phyloP scores from a whole-genome alignment of 2,888 invertebrate genomes.

The Cistogaster globosa region DNA sequence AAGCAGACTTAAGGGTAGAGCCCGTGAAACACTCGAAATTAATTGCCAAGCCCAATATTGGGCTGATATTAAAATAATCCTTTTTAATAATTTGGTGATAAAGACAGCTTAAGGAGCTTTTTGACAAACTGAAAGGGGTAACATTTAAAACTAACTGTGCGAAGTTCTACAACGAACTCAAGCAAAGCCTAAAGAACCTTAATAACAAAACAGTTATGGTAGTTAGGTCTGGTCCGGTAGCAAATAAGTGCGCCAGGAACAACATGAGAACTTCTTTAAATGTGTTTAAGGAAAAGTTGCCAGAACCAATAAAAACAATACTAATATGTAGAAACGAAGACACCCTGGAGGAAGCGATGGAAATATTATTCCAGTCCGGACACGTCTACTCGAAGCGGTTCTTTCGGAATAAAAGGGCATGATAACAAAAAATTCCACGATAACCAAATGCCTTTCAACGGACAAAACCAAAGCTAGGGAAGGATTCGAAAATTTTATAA shows the following conservation, averaged over 20 bases:
- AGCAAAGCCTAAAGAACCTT: background rate
- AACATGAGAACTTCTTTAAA: background rate
- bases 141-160: background rate
- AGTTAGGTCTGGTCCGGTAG: background rate
- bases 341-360: background rate
- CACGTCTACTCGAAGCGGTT: background rate
- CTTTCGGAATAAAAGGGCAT: slow-evolving; percentile 10
- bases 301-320: slow-evolving; percentile 14
- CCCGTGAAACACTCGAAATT: background rate
- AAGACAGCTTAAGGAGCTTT: background rate
- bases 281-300: background rate
- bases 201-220: background rate
- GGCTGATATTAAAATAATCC: background rate
- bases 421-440: background rate
- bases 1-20: background rate
- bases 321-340: background rate
- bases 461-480: background rate
- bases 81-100: background rate
- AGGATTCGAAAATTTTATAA: background rate
- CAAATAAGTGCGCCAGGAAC: background rate
- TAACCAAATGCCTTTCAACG: background rate
- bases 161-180: background rate
- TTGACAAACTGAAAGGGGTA: background rate
- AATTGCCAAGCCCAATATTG: background rate
- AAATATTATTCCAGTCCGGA: slow-evolving; percentile 7